A percentile compares a stretch with the other conserved stretches of the same genome.
Evolutionary conservation across 2,888 invertebrate species (phyloP).

Genomic region (Thecophora atra): DNA sequence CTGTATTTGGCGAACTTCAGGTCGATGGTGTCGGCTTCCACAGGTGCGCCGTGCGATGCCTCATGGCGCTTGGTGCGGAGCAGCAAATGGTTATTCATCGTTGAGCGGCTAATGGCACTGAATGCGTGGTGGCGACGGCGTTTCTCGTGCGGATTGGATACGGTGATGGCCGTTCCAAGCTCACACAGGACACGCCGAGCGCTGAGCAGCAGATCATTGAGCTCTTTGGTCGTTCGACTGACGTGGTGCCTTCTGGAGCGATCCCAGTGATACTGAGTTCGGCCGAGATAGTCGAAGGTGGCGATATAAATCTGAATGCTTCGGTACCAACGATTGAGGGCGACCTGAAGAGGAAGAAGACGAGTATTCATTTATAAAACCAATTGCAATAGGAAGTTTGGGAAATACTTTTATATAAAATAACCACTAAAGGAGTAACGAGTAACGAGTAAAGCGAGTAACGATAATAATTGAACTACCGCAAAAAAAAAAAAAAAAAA

Average conservation of each 20-base stretch:
- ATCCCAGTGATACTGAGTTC: slow-evolving; percentile 54
- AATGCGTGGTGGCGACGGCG: slow-evolving; percentile 35
- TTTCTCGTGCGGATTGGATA: slow-evolving; percentile 47
- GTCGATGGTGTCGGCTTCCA: slow-evolving; percentile 46
- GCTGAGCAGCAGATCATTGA: slow-evolving; percentile 53
- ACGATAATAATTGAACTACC: too few species aligned
- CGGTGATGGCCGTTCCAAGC: slow-evolving; percentile 61
- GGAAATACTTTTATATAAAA: too few species aligned
- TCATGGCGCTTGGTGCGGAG: slow-evolving; percentile 52
- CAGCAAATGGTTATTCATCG: slow-evolving; percentile 49
- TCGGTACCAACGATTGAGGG: slow-evolving; percentile 59
- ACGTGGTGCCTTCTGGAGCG: slow-evolving; percentile 45
- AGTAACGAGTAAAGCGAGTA: too few species aligned
- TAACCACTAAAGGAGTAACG: too few species aligned
- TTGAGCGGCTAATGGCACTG: slow-evolving; percentile 43
- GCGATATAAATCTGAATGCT: slow-evolving; percentile 60
- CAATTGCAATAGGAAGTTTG: too few species aligned
- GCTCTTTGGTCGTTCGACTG: slow-evolving; percentile 50
- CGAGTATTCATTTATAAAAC: too few species aligned
- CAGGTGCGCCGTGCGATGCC: slow-evolving; percentile 39
- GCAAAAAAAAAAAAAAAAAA: too few species aligned
- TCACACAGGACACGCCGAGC: slow-evolving; percentile 59
- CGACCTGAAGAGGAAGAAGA: slow-evolving; percentile 50
- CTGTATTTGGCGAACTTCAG: slow-evolving; percentile 54
- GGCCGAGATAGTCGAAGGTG: slow-evolving; percentile 57